These are phyloP conservation scores for Andricus curvator DNA, from an alignment of 2,888 invertebrate genomes.

Conservation along the genomic window DNA sequence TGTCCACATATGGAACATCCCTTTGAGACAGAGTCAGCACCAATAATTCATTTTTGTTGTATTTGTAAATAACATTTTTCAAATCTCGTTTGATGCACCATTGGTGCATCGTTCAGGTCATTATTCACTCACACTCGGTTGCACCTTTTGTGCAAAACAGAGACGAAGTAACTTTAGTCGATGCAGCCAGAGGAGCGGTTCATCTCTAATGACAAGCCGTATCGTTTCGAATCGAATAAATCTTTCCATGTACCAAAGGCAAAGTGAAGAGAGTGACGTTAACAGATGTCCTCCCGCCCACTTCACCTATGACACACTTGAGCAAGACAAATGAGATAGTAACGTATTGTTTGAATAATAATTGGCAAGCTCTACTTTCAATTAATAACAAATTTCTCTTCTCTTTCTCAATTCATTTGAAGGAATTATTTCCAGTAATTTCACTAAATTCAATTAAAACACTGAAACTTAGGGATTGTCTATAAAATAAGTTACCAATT, in stretches of 20 bases:
- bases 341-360: slow-evolving; percentile 5
- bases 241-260: neutral
- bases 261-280: slow-evolving; percentile 26
- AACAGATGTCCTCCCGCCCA: slow-evolving; percentile 24
- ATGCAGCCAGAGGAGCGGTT: slow-evolving; percentile 3
- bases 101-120: slow-evolving; percentile 24
- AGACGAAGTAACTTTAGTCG: slow-evolving; percentile 3
- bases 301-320: slow-evolving; percentile 15
- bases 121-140: slow-evolving; percentile 36
- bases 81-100: neutral
- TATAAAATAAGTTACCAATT: too few relatives aligned
- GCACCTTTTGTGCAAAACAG: slow-evolving; percentile 28
- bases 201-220: slow-evolving; percentile 5
- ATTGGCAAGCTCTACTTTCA: neutral
- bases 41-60: slow-evolving; percentile 22
- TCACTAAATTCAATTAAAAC: too few relatives aligned
- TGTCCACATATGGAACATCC: slow-evolving; percentile 3
- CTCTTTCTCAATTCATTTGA: too few relatives aligned
- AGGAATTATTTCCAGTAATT: too few relatives aligned
- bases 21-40: neutral
- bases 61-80: slow-evolving; percentile 29
- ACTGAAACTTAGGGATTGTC: too few relatives aligned
- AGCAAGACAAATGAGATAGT: slow-evolving; percentile 12
- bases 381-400: neutral
- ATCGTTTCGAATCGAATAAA: slow-evolving; percentile 33